Evolutionary conservation across 2,797 vertebrate genomes (phyloP), one percentile per base, ranked within the genome.

Genomic region (Champsocephalus esox): DNA sequence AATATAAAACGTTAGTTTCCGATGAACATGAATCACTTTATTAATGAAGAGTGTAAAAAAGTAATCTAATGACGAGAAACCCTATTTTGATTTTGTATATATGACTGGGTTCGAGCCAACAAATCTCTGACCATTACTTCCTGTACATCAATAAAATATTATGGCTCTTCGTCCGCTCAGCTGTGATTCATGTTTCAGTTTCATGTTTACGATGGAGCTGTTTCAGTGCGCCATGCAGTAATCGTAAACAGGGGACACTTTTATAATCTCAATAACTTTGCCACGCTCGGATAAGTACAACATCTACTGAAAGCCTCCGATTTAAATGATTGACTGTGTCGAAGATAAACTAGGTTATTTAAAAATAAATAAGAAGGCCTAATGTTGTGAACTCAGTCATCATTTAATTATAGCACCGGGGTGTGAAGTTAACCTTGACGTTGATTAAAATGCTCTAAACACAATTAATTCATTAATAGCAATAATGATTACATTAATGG

Each of bases 391-490:
- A 84, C 77, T 57, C 16, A 55, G 57, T 67, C 70, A 73, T 83
- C 77, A 85, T 70, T 88, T 71, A 88, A 88, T 83, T 75, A 86
- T 45, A 80, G 68, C 78, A 59, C 72, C 60, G 44, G 57, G 73
- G 74, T 77, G 75, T 83, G 78, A 81, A 80, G 67, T 85, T 88
- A 84, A 92, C 87, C 91, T 90, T 87, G 86, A 81, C 61, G 48
- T 82, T 92, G 83, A 85, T 90, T 85, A 88, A 77, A 85, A 86
- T 73, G 69, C 81, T 88, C 77, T 65, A 82, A 88, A 88, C 65
- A 82, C 72, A 34, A 88, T 85, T 90, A 77, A 92, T 93, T 89
- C 90, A 89, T 88, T 91, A 77, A 92, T 93, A 74, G 81, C 21
- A 81, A 81, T 84, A 78, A 89, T 89, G 79, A 83, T 76, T 73